A percentile compares a stretch with the other conserved stretches of the same genome.
These are phyloP conservation scores for Agrochola circellaris DNA, from an alignment of 2,888 invertebrate genomes.

Conservation along the genomic window DNA sequence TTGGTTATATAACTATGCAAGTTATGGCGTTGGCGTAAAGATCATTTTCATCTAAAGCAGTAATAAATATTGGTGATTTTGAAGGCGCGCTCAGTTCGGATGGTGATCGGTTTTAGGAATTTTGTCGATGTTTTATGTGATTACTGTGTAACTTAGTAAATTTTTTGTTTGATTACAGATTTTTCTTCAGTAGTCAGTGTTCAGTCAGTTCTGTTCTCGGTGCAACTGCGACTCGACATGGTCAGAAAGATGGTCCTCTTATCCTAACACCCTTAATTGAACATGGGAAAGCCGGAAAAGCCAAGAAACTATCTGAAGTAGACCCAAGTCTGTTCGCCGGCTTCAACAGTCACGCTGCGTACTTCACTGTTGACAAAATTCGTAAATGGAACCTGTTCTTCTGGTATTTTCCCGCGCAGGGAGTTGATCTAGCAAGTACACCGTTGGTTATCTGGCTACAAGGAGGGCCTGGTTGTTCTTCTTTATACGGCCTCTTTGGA, in stretches of 20 bases:
- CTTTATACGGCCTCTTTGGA: slow-evolving; percentile 82
- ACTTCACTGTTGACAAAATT: slow-evolving; percentile 92
- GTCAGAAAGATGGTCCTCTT: slow-evolving; percentile 22
- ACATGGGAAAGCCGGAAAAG: slow-evolving; percentile 32
- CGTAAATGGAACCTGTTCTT: slow-evolving; percentile 93
- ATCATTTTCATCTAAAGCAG: no score
- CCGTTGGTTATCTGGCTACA: slow-evolving; percentile 84
- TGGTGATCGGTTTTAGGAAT: no score
- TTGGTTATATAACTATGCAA: no score
- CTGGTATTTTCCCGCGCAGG: slow-evolving; percentile 93
- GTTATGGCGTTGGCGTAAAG: no score
- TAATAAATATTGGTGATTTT: no score
- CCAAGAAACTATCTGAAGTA: slow-evolving; percentile 43
- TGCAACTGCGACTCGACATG: not conserved
- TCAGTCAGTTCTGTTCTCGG: not conserved
- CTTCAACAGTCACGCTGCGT: slow-evolving; percentile 47
- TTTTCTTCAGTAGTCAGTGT: not conserved
- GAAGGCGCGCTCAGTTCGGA: no score
- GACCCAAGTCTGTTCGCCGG: slow-evolving; percentile 49
- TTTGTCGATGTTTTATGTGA: no score
- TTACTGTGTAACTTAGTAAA: not conserved
- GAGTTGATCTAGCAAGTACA: slow-evolving; percentile 69
- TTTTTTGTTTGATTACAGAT: not conserved
- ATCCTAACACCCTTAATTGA: slow-evolving; percentile 49
- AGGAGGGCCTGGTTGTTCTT: slow-evolving; percentile 84